Base-by-base conservation (phyloP, 35 echinoderm and acorn worm genomes). In the Diadema setosum region DNA sequence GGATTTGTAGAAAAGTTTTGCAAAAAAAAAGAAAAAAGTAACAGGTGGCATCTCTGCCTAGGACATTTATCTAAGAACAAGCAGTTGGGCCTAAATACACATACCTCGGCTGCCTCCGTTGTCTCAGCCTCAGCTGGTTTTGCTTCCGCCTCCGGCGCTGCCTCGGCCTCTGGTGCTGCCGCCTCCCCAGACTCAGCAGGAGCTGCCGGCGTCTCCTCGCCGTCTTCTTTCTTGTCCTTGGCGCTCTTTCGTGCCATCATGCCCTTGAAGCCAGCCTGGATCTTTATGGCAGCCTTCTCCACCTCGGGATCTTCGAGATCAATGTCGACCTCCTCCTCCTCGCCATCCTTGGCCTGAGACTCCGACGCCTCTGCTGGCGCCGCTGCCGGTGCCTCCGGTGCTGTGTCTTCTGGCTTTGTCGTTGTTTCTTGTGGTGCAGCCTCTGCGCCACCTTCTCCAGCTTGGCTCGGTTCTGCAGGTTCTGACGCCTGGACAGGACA, bases 221-320 rank as follows among this genome's bases (percentile, higher is more conserved):
- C 50, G 0, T 59, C 33, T 24, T 3, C 82, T 46, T 42, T 45
- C 15, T 69, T 41, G 29, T 85, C 57, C 49, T 86, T 86, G 23
- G 17, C 64, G 25, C 46, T 43, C 35, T 69, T 86, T 35, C 83
- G 65, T 40, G 21, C 83, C 64, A 67, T 86, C 37, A 86, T 67
- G 5, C 83, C 83, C 73, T 78, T 78, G 73, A 78, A 78, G 0
- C 73, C 73, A 1, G 73, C 73, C 73, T 78, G 73, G 40, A 78
- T 78, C 73, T 78, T 98, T 21, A 94, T 45, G 23, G 96, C 96
- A 34, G 96, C 96, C 32, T 85, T 89, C 46, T 94, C 84, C 35
- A 98, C 96, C 39, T 98, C 96, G 0, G 92, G 96, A 63, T 98
- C 96, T 48, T 86, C 87, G 31, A 98, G 75, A 69, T 98, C 96